Conservation (phyloP, 2,888 invertebrate species). For the Caradrina clavipalpis region DNA sequence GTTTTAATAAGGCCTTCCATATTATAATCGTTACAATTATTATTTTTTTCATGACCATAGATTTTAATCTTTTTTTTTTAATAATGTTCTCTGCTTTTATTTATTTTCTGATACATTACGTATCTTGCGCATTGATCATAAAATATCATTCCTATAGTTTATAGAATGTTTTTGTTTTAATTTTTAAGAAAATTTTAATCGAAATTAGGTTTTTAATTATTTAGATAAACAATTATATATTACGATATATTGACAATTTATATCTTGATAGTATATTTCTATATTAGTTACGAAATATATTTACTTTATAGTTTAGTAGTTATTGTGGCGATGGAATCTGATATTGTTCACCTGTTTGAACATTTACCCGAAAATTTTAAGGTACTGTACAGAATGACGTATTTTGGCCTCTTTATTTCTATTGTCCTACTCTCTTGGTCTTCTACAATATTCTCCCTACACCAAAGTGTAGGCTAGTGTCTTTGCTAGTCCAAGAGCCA, state of each 20-base stretch:
- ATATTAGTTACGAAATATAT: constrained; percentile 47
- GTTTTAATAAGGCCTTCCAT: constrained; percentile 4
- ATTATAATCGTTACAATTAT: constrained; percentile 31
- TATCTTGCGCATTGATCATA: constrained; percentile 53
- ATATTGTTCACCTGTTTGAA: constrained; percentile 30
- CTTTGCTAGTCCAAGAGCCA: no score
- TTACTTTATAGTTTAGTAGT: constrained; percentile 35
- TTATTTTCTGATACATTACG: constrained; percentile 50
- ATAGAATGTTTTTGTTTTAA: constrained; percentile 68
- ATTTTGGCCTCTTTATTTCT: not conserved
- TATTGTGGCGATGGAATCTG: constrained; percentile 20
- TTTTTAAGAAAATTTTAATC: constrained; percentile 64
- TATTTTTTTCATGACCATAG: constrained; percentile 44
- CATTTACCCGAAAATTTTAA: constrained; percentile 10
- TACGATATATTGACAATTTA: constrained; percentile 59
- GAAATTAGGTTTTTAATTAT: constrained; percentile 51
- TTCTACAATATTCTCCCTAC: no score
- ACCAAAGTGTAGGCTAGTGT: no score
- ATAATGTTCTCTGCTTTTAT: constrained; percentile 41
- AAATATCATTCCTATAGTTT: constrained; percentile 82
- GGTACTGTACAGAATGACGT: not conserved
- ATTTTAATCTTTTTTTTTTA: constrained; percentile 38
- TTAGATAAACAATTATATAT: constrained; percentile 40
- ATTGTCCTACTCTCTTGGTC: no score
- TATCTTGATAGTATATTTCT: constrained; percentile 53